Percentiles rank a stretch among this genome's conserved stretches.
Conservation (phyloP, 2,113 vertebrate species). For the Ramphastos sulfuratus region DNA sequence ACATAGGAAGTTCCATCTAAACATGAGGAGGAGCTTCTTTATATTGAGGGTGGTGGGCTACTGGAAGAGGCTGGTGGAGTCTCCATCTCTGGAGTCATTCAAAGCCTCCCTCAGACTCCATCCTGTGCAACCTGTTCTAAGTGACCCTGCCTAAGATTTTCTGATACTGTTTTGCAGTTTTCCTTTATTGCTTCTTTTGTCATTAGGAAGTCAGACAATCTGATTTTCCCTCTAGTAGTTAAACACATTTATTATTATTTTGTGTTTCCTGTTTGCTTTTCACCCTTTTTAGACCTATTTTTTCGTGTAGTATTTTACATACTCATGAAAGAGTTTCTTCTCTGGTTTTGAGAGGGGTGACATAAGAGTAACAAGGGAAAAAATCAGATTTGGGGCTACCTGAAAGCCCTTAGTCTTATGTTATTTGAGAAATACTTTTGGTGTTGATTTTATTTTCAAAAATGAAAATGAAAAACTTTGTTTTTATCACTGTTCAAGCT, state of each 20-base stretch:
- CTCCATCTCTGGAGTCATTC: too few relatives aligned
- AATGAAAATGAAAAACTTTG: neutral
- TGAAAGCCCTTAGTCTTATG: neutral
- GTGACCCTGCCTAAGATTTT: too few relatives aligned
- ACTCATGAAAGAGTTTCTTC: neutral
- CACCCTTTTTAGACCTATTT: neutral
- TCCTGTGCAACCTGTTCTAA: too few relatives aligned
- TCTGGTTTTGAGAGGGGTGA: neutral
- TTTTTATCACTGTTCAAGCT: neutral
- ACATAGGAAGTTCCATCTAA: too few relatives aligned
- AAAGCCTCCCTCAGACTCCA: too few relatives aligned
- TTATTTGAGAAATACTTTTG: neutral
- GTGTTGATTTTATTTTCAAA: neutral
- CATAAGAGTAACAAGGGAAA: neutral
- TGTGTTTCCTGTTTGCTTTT: neutral
- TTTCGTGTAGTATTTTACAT: neutral
- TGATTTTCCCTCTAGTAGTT: neutral
- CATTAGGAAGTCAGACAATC: neutral
- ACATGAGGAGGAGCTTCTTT: too few relatives aligned
- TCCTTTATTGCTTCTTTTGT: neutral
- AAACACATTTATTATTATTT: neutral
- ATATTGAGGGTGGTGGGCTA: too few relatives aligned
- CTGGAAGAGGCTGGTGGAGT: too few relatives aligned
- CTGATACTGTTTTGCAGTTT: neutral
- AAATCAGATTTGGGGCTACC: neutral